A percentile compares a stretch with the other conserved stretches of the same genome.
These are phyloP conservation scores for Tangara arthus DNA, from an alignment of 2,797 vertebrate species.

Conservation along the genomic window DNA sequence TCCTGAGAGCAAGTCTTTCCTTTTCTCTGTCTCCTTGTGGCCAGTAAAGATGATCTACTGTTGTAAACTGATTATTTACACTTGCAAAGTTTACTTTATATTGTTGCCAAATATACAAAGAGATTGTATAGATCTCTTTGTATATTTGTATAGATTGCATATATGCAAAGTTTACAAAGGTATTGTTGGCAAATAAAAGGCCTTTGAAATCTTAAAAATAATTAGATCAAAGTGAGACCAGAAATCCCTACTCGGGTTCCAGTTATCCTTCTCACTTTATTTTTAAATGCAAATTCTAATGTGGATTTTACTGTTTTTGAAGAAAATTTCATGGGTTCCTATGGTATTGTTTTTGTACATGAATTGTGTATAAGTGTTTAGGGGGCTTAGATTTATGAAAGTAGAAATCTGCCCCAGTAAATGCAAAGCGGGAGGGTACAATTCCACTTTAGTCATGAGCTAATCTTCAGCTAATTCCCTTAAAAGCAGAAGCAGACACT, in stretches of 20 bases:
- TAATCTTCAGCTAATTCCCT: constrained; percentile 33
- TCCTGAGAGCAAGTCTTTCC: background rate
- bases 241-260: background rate
- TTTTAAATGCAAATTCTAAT: background rate
- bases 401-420: background rate
- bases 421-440: background rate
- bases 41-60: background rate
- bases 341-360: background rate
- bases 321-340: background rate
- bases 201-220: background rate
- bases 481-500: background rate
- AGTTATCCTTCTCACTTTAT: background rate
- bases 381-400: background rate
- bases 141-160: background rate
- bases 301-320: background rate
- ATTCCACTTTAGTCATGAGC: background rate
- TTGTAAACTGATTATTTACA: background rate
- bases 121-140: background rate
- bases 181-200: background rate
- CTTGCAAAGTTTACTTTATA: background rate
- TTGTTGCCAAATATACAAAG: background rate
- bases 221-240: background rate
- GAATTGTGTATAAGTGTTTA: background rate
- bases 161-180: background rate
- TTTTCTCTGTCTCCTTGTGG: background rate